These are phyloP conservation scores for Spilarctia lutea DNA, from an alignment of 2,888 invertebrate genomes.

Conservation along the genomic window DNA sequence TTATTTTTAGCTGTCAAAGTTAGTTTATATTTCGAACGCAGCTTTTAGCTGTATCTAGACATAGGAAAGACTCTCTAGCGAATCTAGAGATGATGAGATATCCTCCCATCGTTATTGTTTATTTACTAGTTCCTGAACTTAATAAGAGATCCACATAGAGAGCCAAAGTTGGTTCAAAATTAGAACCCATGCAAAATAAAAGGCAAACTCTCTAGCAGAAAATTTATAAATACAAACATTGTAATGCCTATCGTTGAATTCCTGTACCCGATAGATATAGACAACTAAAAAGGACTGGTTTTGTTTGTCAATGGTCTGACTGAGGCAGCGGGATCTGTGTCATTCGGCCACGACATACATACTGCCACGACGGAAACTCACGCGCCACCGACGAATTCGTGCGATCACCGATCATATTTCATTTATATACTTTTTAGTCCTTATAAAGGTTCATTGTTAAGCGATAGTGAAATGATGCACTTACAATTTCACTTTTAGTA, in stretches of 20 bases:
- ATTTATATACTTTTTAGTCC: slow-evolving; percentile 28
- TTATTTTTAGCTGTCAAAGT: not conserved
- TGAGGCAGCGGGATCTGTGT: slow-evolving; percentile 75
- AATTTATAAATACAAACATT: not conserved
- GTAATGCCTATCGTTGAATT: not conserved
- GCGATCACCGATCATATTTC: slow-evolving; percentile 55
- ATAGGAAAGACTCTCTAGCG: not conserved
- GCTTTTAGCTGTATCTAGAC: not conserved
- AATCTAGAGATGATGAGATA: not conserved
- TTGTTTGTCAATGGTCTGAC: slow-evolving; percentile 65
- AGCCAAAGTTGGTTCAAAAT: not conserved
- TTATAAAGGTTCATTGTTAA: not conserved
- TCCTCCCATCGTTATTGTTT: not conserved
- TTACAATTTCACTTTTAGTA: not conserved
- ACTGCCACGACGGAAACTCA: slow-evolving; percentile 66
- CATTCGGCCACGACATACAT: slow-evolving; percentile 83
- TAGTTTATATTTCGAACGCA: not conserved
- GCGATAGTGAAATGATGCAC: not conserved
- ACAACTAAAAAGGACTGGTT: slow-evolving; percentile 68
- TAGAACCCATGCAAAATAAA: not conserved
- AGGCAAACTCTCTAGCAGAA: not conserved
- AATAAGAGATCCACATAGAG: not conserved
- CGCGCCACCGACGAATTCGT: slow-evolving; percentile 65
- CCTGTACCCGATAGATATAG: slow-evolving; percentile 23
- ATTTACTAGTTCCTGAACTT: not conserved